Base-by-base conservation (phyloP, 2,797 vertebrate genomes). In the Pipistrellus kuhlii region DNA sequence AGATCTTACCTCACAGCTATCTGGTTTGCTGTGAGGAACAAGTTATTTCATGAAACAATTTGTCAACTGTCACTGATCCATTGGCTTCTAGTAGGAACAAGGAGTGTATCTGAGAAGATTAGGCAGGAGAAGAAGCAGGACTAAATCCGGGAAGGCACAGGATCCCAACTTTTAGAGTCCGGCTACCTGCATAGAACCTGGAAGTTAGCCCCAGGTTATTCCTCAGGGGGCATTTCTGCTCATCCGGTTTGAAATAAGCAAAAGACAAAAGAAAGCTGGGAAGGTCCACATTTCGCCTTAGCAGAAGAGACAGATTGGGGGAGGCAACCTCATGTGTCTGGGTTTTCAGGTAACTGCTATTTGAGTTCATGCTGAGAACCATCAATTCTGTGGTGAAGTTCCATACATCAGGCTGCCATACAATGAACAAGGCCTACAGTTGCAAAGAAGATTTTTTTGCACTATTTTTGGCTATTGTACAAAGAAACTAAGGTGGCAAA, bases 391-490 rank as follows among this genome's bases (percentile, higher is more conserved):
- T 57, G 27, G 66, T 59, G 35, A 90, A 68, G 71, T 62, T 78
- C 69, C 41, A 82, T 91, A 68, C 90, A 88, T 93, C 88, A 75
- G 55, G 46, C 44, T 85, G 84, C 81, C 57, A 41, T 23, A 23
- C 1, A 3, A 14, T 44, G 32, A 96, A 48, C 38, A 32, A 93
- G 87, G 62, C n/a, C 77, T 59, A 25, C 27, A 7, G 10, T 71
- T 59, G 38, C 48, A 91, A 62, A 78, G 41, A 81, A 30, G 64
- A 55, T 59, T 41, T 55, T 92, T 68, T 81, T 51, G 25, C 25
- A 64, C 77, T 96, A 18, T 78, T 97, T 97, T 95, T 87, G 96
- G 91, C 96, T 96, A 96, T 95, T 91, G 91, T 82, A 96, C 97
- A 92, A 97, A 97, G 96, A 96, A 98, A 98, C 55, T 69, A 91